A percentile compares a stretch with the other conserved stretches of the same genome.
These are phyloP conservation scores for Aphrocallistes beatrix DNA, from an alignment of 37 sponge, comb jelly and placozoan species.

Conservation along the genomic window DNA sequence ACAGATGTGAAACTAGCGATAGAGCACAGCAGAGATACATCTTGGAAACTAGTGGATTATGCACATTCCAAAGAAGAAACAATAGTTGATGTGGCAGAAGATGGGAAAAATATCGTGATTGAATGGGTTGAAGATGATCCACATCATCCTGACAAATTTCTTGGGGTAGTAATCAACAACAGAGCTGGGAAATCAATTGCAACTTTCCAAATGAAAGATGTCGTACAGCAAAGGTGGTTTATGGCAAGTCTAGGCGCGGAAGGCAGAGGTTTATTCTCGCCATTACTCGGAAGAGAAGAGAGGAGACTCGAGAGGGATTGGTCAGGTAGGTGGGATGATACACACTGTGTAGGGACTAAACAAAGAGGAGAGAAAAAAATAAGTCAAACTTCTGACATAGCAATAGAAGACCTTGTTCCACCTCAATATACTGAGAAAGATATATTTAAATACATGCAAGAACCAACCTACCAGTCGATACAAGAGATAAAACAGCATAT, in stretches of 20 bases:
- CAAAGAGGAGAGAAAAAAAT: not conserved
- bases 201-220: slow-evolving; percentile 40
- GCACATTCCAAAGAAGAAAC: not conserved
- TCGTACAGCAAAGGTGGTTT: slow-evolving; percentile 44
- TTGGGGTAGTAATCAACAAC: slow-evolving; percentile 27
- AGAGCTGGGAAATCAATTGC: not conserved
- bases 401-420: not conserved
- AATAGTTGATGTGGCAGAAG: not conserved
- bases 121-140: slow-evolving; percentile 1
- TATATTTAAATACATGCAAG: not conserved
- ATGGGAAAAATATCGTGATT: not conserved
- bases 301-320: not conserved
- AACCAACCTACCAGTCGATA: slow-evolving; percentile 8
- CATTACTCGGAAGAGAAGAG: not conserved
- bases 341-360: not conserved
- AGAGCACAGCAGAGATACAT: not conserved
- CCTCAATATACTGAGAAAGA: not conserved
- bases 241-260: slow-evolving; percentile 52
- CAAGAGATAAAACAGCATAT: not conserved
- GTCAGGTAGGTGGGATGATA: slow-evolving; percentile 6
- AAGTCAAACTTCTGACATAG: too few relatives aligned
- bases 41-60: not conserved
- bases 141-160: slow-evolving; percentile 23
- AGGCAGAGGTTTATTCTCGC: slow-evolving; percentile 49
- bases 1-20: not conserved